These are phyloP conservation scores for Lepidotrigona ventralis DNA, from an alignment of 1,140 invertebrate genomes.

Conservation along the genomic window DNA sequence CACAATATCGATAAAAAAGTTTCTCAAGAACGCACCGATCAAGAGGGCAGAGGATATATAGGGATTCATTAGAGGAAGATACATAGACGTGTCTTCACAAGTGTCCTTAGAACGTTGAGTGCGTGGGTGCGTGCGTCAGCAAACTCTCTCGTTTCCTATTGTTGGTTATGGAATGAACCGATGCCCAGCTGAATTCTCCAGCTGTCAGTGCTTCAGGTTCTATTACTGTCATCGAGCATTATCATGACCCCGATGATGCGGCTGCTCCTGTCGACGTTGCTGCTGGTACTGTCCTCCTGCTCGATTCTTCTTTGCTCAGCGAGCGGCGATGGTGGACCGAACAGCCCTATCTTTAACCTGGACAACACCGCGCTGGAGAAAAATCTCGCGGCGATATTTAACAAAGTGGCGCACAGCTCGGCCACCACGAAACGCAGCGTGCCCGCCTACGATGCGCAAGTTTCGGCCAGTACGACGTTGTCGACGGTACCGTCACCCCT, in stretches of 20 bases:
- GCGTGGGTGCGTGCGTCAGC: background rate
- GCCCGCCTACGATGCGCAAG: conserved; percentile 82
- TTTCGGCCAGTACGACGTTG: conserved; percentile 79
- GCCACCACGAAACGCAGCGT: conserved; percentile 84
- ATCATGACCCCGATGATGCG: conserved; percentile 59
- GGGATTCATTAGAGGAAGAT: conserved; percentile 19
- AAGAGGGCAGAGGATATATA: background rate
- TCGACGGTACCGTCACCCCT: conserved; percentile 83
- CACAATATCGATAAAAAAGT: background rate
- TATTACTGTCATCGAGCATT: conserved; percentile 28
- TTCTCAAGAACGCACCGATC: background rate
- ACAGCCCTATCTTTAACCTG: conserved; percentile 74
- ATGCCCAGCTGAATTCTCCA: conserved; percentile 34
- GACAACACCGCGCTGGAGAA: conserved; percentile 81
- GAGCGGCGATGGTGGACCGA: conserved; percentile 72
- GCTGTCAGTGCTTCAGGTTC: conserved; percentile 39
- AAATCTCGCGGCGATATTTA: conserved; percentile 84
- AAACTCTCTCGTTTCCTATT: conserved; percentile 12
- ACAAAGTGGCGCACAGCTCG: conserved; percentile 85
- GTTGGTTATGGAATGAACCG: conserved; percentile 64
- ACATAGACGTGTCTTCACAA: conserved; percentile 33
- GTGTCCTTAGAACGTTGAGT: conserved; percentile 52
- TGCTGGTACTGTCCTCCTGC: conserved; percentile 32
- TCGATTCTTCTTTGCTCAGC: conserved; percentile 23
- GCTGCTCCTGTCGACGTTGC: conserved; percentile 7